phyloP scores from a whole-genome alignment of 2,797 vertebrate genomes.

The Liparis tanakae region DNA sequence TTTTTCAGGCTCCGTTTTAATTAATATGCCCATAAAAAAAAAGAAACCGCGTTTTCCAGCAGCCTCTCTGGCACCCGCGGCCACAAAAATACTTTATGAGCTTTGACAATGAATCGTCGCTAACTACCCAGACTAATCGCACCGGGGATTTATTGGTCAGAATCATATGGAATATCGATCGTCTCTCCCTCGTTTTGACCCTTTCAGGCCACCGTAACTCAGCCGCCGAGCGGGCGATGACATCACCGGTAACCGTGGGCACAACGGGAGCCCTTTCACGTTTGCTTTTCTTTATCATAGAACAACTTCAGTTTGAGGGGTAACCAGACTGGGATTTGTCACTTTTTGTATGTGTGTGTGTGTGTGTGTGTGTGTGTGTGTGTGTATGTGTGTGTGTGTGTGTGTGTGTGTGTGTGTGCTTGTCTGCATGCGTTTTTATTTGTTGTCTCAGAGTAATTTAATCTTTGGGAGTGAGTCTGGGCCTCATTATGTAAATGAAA shows the following conservation, averaged over 20 bases:
- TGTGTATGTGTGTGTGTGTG: too few relatives aligned
- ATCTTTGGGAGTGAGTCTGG: conserved; percentile 78
- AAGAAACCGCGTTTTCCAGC: conserved; percentile 67
- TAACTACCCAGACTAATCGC: conserved; percentile 80
- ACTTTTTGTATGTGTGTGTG: conserved; percentile 27
- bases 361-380: too few relatives aligned
- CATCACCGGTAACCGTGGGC: conserved; percentile 66
- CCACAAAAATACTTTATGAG: conserved; percentile 79
- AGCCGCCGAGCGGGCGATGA: conserved; percentile 64
- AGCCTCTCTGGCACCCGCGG: conserved; percentile 72
- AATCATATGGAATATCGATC: conserved; percentile 77
- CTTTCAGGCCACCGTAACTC: conserved; percentile 76
- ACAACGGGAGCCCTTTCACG: conserved; percentile 40
- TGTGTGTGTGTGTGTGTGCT: neutral
- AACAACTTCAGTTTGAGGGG: conserved; percentile 29
- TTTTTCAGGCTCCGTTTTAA: conserved; percentile 72
- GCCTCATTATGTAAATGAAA: conserved; percentile 83
- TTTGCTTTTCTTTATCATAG: conserved; percentile 34
- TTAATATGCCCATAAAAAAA: conserved; percentile 79
- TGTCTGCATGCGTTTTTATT: conserved; percentile 64
- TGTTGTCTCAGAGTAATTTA: conserved; percentile 82
- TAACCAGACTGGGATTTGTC: conserved; percentile 53
- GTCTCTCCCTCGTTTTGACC: conserved; percentile 67
- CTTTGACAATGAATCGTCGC: conserved; percentile 79
- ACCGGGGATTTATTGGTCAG: conserved; percentile 72